Conservation (phyloP, 2,888 invertebrate species). For the Priocnemis perturbator region DNA sequence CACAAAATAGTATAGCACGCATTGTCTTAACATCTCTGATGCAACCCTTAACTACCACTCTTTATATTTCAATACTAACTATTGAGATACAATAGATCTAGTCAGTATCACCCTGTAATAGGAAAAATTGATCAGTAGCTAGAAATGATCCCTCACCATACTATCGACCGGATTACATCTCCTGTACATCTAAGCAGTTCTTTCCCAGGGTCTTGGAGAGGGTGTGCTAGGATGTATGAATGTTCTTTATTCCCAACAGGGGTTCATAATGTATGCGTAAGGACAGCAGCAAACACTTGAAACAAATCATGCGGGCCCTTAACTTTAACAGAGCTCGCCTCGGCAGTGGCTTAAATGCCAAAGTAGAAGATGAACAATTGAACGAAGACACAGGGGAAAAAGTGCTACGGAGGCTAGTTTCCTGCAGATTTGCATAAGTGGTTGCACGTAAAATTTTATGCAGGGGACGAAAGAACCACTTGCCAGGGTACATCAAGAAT, state of each 20-base stretch:
- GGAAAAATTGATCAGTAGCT: too few species aligned
- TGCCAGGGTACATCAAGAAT: constrained; percentile 2
- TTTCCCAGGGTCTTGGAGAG: constrained; percentile 59
- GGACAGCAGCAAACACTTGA: constrained; percentile 70
- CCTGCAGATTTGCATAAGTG: constrained; percentile 62
- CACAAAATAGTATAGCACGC: too few species aligned
- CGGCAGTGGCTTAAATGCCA: constrained; percentile 41
- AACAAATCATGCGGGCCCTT: constrained; percentile 64
- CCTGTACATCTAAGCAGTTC: too few species aligned
- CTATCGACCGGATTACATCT: too few species aligned
- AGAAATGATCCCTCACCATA: too few species aligned
- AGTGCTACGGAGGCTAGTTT: constrained; percentile 68
- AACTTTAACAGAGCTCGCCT: constrained; percentile 44
- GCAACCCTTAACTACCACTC: too few species aligned
- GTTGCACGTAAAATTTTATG: constrained; percentile 49
- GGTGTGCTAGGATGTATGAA: constrained; percentile 52
- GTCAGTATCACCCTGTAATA: too few species aligned
- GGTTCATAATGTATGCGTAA: constrained; percentile 70
- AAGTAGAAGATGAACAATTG: constrained; percentile 59
- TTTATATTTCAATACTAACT: too few species aligned
- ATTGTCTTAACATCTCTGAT: too few species aligned
- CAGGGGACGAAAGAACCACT: constrained; percentile 32
- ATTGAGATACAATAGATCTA: too few species aligned
- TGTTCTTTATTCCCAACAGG: constrained; percentile 54
- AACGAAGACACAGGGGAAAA: constrained; percentile 61